Conservation (phyloP, 2,888 invertebrate species). For the Torymus aiolomorphi region DNA sequence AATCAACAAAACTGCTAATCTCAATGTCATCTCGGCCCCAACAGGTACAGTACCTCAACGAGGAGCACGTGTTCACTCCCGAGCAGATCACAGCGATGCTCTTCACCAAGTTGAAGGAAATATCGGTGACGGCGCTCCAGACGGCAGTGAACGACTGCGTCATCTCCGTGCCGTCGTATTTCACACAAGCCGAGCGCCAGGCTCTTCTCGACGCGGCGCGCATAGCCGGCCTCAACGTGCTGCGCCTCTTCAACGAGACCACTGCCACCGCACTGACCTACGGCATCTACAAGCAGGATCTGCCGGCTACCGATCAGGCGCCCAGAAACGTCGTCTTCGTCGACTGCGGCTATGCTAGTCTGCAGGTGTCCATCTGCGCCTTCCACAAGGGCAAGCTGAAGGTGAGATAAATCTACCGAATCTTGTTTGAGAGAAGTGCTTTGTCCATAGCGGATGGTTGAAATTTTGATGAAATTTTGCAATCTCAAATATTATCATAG, state of each 20-base stretch:
- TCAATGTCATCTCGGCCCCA: neutral
- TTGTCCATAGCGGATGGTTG: too few relatives aligned
- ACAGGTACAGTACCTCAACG: conserved; percentile 89
- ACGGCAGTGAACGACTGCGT: conserved; percentile 96
- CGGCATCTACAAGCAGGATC: conserved; percentile 98
- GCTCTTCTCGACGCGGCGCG: conserved; percentile 93
- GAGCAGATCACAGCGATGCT: conserved; percentile 98
- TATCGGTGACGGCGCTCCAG: conserved; percentile 89
- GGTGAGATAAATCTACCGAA: conserved; percentile 73
- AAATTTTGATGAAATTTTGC: too few relatives aligned
- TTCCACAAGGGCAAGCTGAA: conserved; percentile 96
- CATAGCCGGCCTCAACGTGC: conserved; percentile 94
- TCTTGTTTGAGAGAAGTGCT: too few relatives aligned
- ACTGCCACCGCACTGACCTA: conserved; percentile 97
- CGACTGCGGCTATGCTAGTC: conserved; percentile 94
- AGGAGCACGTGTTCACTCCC: conserved; percentile 90
- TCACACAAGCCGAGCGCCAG: conserved; percentile 94
- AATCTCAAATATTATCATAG: too few relatives aligned
- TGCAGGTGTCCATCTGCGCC: conserved; percentile 93
- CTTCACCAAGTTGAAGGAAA: conserved; percentile 96
- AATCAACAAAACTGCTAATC: too few relatives aligned
- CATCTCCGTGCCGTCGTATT: conserved; percentile 95
- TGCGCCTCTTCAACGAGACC: conserved; percentile 97
- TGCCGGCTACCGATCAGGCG: conserved; percentile 91
- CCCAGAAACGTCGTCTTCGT: conserved; percentile 96